Conservation (phyloP, 2,888 invertebrate genomes). For the Acholoe squamosa region DNA sequence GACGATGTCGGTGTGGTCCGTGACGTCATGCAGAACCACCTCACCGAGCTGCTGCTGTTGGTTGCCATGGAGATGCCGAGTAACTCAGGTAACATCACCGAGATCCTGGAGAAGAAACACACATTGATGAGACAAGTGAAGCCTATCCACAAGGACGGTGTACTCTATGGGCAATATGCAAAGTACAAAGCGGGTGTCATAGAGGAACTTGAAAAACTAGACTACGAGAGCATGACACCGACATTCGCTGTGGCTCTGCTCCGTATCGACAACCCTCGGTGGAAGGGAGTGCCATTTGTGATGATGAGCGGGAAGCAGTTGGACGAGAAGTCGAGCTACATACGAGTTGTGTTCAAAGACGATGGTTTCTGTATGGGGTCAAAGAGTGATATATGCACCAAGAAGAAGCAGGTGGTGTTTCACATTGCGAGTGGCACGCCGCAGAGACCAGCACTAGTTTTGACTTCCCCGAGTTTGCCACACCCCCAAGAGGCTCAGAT, state of each 20-base stretch:
- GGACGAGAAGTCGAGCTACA: slow-evolving; percentile 78
- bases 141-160: slow-evolving; percentile 69
- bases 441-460: slow-evolving; percentile 73
- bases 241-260: slow-evolving; percentile 81
- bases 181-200: slow-evolving; percentile 74
- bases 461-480: slow-evolving; percentile 69
- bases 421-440: slow-evolving; percentile 77
- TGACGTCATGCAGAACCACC: slow-evolving; percentile 83
- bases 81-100: slow-evolving; percentile 71
- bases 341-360: slow-evolving; percentile 79
- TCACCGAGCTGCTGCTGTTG: slow-evolving; percentile 81
- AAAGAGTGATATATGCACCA: slow-evolving; percentile 67
- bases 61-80: slow-evolving; percentile 81
- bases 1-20: slow-evolving; percentile 81
- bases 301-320: slow-evolving; percentile 81
- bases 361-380: slow-evolving; percentile 72
- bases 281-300: slow-evolving; percentile 80
- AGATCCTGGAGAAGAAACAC: slow-evolving; percentile 75
- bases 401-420: slow-evolving; percentile 76
- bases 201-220: slow-evolving; percentile 72
- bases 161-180: slow-evolving; percentile 77
- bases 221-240: slow-evolving; percentile 73
- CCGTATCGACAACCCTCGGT: slow-evolving; percentile 75
- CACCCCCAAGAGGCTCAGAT: slow-evolving; percentile 40
- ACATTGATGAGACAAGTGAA: slow-evolving; percentile 72